Evolutionary conservation across 1,140 invertebrate species (phyloP), one percentile per base, ranked within the genome.

Genomic region (Brachionus paranguensis): DNA sequence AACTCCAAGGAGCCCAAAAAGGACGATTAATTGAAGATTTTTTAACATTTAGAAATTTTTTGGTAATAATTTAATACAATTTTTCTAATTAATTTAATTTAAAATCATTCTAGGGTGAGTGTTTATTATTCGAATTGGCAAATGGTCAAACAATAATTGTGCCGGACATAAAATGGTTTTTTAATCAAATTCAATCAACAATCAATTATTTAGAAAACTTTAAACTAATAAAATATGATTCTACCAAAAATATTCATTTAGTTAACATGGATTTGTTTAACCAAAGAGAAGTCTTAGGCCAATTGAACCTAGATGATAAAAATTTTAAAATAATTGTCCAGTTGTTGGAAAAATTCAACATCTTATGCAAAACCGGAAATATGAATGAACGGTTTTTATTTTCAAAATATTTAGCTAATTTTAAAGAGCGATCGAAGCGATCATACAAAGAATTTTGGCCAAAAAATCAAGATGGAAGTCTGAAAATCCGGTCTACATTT

Each of bases 21-120:
- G 17, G 29, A 72, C 7, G 37, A n/a, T 17, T n/a, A 43, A 72
- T 72, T 37, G 37, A 43, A 72, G 41, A 72, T 72, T 72, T 43
- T 72, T 43, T 72, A 41, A 41, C 33, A 45, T 72, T 72, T 43
- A 72, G 43, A 72, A 72, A 72, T 45, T 72, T 41, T 72, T 41
- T 72, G 33, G 68, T 72, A 72, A 45, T 41, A 12, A 37, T 33
- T 68, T 37, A 12, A 45, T 12, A 45, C 14, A 47, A 14, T 12
- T 12, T 47, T 47, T 47, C 5, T 12, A 14, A 3, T 47, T 47
- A 6, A 3, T 47, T 47, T 14, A 47, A 47, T 14, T 47, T 47
- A 47, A 47, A 12, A 47, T 47, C 2, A 29, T 41, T 72, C 17
- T 20, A 72, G 68, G 68, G 68, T 8, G 68, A 72, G 8, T 7